phyloP scores from a whole-genome alignment of 2,888 invertebrate genomes.

The Heliconius sara region DNA sequence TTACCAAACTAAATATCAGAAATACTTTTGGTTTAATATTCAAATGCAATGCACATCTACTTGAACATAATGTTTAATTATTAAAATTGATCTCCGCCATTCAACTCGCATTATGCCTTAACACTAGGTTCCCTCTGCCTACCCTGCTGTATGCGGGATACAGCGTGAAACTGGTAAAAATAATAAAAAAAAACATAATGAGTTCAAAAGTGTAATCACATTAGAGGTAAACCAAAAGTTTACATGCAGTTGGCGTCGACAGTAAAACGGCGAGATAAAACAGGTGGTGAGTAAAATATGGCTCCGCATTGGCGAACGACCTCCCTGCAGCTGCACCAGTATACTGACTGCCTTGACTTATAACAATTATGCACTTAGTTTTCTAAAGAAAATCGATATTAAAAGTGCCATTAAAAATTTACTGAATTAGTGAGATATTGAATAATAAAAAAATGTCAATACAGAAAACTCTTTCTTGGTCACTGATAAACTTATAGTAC shows the following conservation, averaged over 20 bases:
- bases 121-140: too few relatives aligned
- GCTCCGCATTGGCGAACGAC: conserved; percentile 69
- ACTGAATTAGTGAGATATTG: neutral
- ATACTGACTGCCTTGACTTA: conserved; percentile 28
- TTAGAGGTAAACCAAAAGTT: conserved; percentile 35
- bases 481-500: neutral
- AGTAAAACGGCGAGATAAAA: conserved; percentile 75
- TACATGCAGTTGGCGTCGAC: conserved; percentile 60
- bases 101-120: too few relatives aligned
- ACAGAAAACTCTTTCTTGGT: neutral
- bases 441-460: neutral
- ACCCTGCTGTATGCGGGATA: too few relatives aligned
- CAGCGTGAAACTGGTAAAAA: too few relatives aligned
- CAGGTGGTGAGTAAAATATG: conserved; percentile 76
- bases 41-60: too few relatives aligned
- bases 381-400: neutral
- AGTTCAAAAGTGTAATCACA: conserved; percentile 1
- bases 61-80: too few relatives aligned
- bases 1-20: neutral
- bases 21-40: too few relatives aligned
- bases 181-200: neutral
- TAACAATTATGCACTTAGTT: conserved; percentile 2
- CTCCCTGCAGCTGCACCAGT: conserved; percentile 59
- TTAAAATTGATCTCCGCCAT: too few relatives aligned
- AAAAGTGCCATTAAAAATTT: neutral